Evolutionary conservation across 2,888 invertebrate species (phyloP).

Genomic region (Quadriops clusia): DNA sequence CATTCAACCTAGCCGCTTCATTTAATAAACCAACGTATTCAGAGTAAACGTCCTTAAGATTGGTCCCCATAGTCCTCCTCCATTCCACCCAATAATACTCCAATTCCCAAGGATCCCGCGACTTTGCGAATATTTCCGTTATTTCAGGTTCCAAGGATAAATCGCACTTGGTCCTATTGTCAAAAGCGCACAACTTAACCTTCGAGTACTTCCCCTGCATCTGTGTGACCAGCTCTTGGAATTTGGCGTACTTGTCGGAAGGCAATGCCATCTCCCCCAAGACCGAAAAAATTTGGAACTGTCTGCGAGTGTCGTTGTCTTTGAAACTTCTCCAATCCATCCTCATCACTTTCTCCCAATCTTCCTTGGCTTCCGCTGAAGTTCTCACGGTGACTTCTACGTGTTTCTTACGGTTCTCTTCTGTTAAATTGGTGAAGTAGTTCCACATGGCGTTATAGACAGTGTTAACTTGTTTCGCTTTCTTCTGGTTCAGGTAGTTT

Average conservation of each 20-base stretch:
- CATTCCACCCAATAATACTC: constrained; percentile 84
- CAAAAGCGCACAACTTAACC: constrained; percentile 63
- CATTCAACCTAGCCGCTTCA: constrained; percentile 63
- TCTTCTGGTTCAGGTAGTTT: no score
- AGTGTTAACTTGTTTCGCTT: no score
- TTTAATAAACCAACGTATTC: constrained; percentile 70
- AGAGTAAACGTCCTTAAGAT: constrained; percentile 67
- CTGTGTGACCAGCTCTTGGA: constrained; percentile 50
- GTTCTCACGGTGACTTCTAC: constrained; percentile 34
- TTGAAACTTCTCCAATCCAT: constrained; percentile 65
- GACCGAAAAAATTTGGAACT: constrained; percentile 60
- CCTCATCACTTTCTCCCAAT: constrained; percentile 53
- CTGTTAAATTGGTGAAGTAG: constrained; percentile 65
- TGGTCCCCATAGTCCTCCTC: constrained; percentile 72
- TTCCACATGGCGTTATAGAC: constrained; percentile 64
- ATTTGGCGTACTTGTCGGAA: constrained; percentile 49
- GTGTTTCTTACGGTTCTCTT: constrained; percentile 50
- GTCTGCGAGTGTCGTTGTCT: constrained; percentile 66
- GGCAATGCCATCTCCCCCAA: constrained; percentile 62
- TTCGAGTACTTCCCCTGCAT: constrained; percentile 71
- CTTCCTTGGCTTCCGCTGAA: constrained; percentile 46
- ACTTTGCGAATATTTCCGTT: no score
- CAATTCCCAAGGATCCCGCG: constrained; percentile 79
- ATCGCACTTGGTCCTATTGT: constrained; percentile 51
- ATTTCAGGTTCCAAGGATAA: constrained; percentile 62